Conservation (phyloP, 1,140 invertebrate species). For the Hestina assimilis region DNA sequence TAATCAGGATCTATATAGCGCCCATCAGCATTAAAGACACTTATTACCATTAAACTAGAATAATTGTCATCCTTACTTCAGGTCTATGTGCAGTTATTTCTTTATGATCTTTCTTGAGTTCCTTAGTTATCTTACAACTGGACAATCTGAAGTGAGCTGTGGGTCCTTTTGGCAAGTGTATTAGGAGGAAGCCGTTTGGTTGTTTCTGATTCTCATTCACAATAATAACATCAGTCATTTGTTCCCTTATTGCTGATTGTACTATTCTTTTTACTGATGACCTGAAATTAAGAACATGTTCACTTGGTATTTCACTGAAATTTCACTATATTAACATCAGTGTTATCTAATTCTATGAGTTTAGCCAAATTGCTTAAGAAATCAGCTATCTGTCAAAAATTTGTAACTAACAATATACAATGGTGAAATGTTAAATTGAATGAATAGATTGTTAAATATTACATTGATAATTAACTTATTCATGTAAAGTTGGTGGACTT, state of each 20-base stretch:
- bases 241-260: slow-evolving; percentile 85
- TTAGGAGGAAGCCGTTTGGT: slow-evolving; percentile 94
- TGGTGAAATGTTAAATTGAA: too few relatives aligned
- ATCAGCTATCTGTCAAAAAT: too few relatives aligned
- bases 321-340: too few relatives aligned
- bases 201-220: slow-evolving; percentile 95
- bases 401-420: background rate
- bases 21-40: too few relatives aligned
- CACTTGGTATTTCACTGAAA: too few relatives aligned
- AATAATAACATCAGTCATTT: slow-evolving; percentile 94
- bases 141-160: slow-evolving; percentile 92
- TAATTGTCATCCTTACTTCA: slow-evolving; percentile 83
- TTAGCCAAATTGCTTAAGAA: too few relatives aligned
- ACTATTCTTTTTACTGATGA: slow-evolving; percentile 96
- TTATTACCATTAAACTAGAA: too few relatives aligned
- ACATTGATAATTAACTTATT: too few relatives aligned
- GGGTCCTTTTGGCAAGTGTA: slow-evolving; percentile 97
- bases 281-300: slow-evolving; percentile 52
- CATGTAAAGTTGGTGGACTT: too few relatives aligned
- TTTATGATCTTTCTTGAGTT: slow-evolving; percentile 86
- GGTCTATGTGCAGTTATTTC: slow-evolving; percentile 92
- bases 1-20: too few relatives aligned
- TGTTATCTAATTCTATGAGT: background rate
- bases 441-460: too few relatives aligned
- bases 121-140: slow-evolving; percentile 90